These are phyloP conservation scores for Drosophila robusta DNA, from an alignment of 2,888 invertebrate genomes.

Conservation along the genomic window DNA sequence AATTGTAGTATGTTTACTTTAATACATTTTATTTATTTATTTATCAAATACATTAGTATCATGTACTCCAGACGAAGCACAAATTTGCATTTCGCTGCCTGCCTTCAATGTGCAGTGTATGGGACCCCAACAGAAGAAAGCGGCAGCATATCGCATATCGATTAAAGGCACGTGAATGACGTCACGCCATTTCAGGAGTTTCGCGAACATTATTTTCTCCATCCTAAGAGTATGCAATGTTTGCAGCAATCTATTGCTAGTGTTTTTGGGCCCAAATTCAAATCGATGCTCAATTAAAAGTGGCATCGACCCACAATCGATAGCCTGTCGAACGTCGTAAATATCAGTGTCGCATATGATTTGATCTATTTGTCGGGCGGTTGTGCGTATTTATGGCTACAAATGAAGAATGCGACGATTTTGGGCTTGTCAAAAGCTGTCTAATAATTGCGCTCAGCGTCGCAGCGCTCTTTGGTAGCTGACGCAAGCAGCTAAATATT, in stretches of 20 bases:
- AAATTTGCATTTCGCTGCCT: too few relatives aligned
- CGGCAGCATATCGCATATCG: too few relatives aligned
- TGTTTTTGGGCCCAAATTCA: not conserved
- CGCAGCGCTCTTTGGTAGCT: constrained; percentile 29
- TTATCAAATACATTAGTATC: too few relatives aligned
- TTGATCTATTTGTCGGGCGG: constrained; percentile 5
- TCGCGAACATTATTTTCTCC: not conserved
- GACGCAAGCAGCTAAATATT: constrained; percentile 70
- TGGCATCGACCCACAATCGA: constrained; percentile 6
- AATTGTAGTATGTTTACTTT: too few relatives aligned
- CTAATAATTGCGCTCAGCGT: constrained; percentile 35
- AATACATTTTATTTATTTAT: too few relatives aligned
- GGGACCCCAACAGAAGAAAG: too few relatives aligned
- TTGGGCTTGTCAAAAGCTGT: constrained; percentile 40
- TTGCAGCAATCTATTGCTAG: not conserved
- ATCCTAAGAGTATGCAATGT: constrained; percentile 3
- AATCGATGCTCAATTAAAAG: constrained; percentile 6
- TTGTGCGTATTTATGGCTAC: constrained; percentile 27
- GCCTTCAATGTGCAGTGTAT: too few relatives aligned
- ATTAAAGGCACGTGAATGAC: too few relatives aligned
- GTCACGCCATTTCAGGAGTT: too few relatives aligned
- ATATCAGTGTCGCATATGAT: not conserved
- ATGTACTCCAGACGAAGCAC: too few relatives aligned
- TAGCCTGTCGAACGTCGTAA: not conserved
- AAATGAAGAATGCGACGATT: constrained; percentile 24